Base-by-base conservation (phyloP, 2,113 vertebrate genomes). In the Monopterus albus region DNA sequence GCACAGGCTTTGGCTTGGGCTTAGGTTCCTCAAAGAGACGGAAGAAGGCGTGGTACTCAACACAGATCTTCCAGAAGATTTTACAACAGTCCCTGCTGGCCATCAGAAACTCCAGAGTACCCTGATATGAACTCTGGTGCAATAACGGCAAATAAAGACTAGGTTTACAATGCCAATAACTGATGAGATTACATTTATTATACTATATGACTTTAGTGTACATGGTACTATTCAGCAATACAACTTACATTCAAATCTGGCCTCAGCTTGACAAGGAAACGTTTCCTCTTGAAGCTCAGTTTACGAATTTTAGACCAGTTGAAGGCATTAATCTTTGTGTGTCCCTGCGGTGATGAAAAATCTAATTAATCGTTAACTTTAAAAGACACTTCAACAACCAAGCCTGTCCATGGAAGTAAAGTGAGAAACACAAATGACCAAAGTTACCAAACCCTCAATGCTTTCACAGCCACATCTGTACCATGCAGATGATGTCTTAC, bases 261-360 rank as follows among this genome's bases (percentile, higher is more conserved):
- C 20, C 96, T 94, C 14, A 99, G 92, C 70, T 99, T 99, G 87
- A 99, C 95, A 52, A 99, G 97, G 87, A 99, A 99, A 33, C 96
- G 94, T 69, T 98, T 98, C 76, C 98, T 95, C 93, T 99, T 99
- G 93, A 99, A 99, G 90, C 98, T 99, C 92, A 99, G 92, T 87
- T 99, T 99, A 52, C 97, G 95, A 69, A 99, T 95, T 89, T 98
- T 98, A 52, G 96, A 95, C 97, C 98, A 99, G 88, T 98, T 98
- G 90, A 99, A 99, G 83, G 95, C 94, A 72, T 99, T 99, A 84
- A 99, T 99, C 92, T 94, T 97, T 2, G 95, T 98, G 83, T 96
- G 94, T 83, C 95, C 96, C 98, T 99, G 65, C 8, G 65, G 46
- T 15, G 64, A 78, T 6, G 66, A 50, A 29, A 71, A 72, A 56